Conservation (phyloP, 2,113 vertebrate species). For the Salvelinus fontinalis region DNA sequence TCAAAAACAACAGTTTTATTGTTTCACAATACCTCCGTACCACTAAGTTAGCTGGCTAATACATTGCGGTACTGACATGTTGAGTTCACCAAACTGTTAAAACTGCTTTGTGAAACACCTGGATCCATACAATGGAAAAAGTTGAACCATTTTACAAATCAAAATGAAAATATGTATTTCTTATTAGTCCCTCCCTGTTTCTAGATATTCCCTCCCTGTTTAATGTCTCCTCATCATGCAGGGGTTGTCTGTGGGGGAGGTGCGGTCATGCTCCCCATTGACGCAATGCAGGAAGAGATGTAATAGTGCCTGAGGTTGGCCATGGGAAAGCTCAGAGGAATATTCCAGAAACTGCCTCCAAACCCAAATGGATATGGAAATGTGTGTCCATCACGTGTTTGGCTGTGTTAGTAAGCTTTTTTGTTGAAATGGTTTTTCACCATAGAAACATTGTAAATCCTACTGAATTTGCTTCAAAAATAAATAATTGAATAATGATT, state of each 20-base stretch:
- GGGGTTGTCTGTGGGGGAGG: neutral
- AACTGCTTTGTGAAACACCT: too few species aligned
- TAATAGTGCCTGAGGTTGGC: neutral
- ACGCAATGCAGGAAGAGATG: neutral
- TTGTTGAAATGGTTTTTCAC: slow-evolving; percentile 25
- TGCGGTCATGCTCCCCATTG: neutral
- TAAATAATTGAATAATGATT: slow-evolving; percentile 31
- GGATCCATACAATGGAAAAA: too few species aligned
- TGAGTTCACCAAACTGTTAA: too few species aligned
- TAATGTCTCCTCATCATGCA: too few species aligned
- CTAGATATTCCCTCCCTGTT: too few species aligned
- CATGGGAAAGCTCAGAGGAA: slow-evolving; percentile 5
- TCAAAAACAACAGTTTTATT: too few species aligned
- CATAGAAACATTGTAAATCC: slow-evolving; percentile 19
- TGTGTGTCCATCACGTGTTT: slow-evolving; percentile 7
- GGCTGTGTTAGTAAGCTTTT: slow-evolving; percentile 28
- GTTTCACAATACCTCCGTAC: too few species aligned
- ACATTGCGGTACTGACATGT: too few species aligned
- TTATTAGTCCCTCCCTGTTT: too few species aligned
- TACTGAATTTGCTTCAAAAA: slow-evolving; percentile 45
- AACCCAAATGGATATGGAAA: slow-evolving; percentile 6
- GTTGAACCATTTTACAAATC: too few species aligned
- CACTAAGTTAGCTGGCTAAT: too few species aligned
- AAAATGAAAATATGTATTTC: too few species aligned
- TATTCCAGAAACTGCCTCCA: slow-evolving; percentile 23